Base-by-base conservation (phyloP, 2,888 invertebrate species). In the Leucoma salicis region DNA sequence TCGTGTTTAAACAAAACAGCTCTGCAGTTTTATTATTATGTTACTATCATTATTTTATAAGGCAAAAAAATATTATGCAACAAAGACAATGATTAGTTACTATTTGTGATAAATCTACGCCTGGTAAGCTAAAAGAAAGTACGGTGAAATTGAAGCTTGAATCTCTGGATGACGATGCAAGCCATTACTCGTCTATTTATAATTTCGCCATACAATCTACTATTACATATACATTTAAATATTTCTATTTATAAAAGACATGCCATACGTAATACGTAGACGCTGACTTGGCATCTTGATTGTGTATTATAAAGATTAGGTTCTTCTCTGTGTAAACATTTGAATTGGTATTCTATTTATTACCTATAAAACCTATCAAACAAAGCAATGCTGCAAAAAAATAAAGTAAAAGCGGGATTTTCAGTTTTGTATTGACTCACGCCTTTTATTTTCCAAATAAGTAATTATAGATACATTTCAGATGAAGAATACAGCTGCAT, bases 61-160 rank as follows among this genome's bases (percentile, higher is more conserved):
- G n/a, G n/a, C n/a, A n/a, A 8, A 2, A 21, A 16, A 16, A 3
- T 21, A 21, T 3, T 21, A 3, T 21, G 8, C 21, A 21, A 3
- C 6, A 21, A 21, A 1, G 8, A 21, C 8, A 21, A 21, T 8
- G 8, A 2, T 6, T 21, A 21, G 6, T 21, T 21, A 5, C 21
- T 21, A 5, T 5, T 1, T 21, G 8, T 21, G 8, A 5, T 21
- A n/a, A n/a, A n/a, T n/a, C n/a, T n/a, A n/a, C n/a, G n/a, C n/a
- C n/a, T n/a, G n/a, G n/a, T n/a, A n/a, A 27, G 4, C 27, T 27
- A n/a, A 10, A 48, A 46, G 54, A 53, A 54, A 60, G 51, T 54
- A 35, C 11, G 25, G 38, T 15, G 33, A 40, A 40, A 40, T 40
- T 39, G 36, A 53, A 41, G 34, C 39, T 48, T 42, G 39, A 47